These are phyloP conservation scores for Rhincodon typus DNA, from an alignment of 2,797 vertebrate genomes.

Conservation along the genomic window DNA sequence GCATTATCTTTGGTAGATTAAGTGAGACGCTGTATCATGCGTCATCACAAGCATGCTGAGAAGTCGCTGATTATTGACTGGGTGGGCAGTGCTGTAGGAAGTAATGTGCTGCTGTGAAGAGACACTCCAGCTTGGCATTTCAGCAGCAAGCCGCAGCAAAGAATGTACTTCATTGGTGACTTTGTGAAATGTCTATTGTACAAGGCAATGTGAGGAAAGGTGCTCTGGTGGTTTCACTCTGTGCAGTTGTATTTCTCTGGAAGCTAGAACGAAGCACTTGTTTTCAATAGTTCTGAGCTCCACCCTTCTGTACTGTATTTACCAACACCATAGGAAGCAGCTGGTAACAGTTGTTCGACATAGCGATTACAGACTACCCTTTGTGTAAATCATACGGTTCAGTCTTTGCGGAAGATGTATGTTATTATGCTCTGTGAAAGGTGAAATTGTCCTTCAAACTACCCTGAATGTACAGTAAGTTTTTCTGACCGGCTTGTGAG, in stretches of 20 bases:
- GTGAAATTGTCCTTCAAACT: constrained; percentile 52
- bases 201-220: constrained; percentile 41
- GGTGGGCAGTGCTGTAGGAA: constrained; percentile 39
- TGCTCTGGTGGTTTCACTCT: constrained; percentile 35
- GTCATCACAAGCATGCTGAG: constrained; percentile 41
- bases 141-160: not conserved
- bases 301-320: constrained; percentile 42
- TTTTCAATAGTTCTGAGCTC: constrained; percentile 41
- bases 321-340: constrained; percentile 37
- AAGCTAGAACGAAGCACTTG: constrained; percentile 43
- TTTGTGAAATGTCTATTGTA: constrained; percentile 39
- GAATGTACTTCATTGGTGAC: constrained; percentile 33
- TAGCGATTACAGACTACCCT: constrained; percentile 35
- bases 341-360: constrained; percentile 34
- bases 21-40: constrained; percentile 41
- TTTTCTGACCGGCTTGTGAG: constrained; percentile 40
- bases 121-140: constrained; percentile 37
- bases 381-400: constrained; percentile 5
- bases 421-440: constrained; percentile 43
- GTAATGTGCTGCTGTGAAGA: constrained; percentile 39
- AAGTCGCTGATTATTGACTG: constrained; percentile 41
- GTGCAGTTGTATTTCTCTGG: constrained; percentile 41
- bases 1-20: constrained; percentile 42
- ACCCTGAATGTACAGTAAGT: constrained; percentile 39
- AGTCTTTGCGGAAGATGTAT: constrained; percentile 3